A percentile compares a stretch with the other conserved stretches of the same genome.
phyloP scores from a whole-genome alignment of 2,113 vertebrate genomes.

The Caranx ignobilis region DNA sequence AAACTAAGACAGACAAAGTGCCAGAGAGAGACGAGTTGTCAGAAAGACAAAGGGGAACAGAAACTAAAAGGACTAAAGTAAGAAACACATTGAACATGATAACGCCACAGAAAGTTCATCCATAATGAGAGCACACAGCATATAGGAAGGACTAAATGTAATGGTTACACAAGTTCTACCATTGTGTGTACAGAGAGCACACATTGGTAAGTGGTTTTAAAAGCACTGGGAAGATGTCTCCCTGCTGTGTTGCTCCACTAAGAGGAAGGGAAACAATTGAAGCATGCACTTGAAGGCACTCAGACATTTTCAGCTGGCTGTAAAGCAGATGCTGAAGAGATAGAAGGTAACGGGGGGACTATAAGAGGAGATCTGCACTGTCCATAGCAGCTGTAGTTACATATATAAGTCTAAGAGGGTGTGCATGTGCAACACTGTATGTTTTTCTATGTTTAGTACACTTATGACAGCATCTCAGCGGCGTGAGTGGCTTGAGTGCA shows the following conservation, averaged over 20 bases:
- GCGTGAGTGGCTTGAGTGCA: conserved; percentile 2
- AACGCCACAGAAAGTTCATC: conserved; percentile 2
- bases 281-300: conserved; percentile 65
- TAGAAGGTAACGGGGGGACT: background rate
- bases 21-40: conserved; percentile 4
- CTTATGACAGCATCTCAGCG: background rate
- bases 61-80: conserved; percentile 4
- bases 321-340: conserved; percentile 32
- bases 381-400: conserved; percentile 28
- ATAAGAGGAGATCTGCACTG: background rate
- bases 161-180: conserved; percentile 31
- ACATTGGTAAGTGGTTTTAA: conserved; percentile 67
- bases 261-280: conserved; percentile 64
- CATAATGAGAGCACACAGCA: conserved; percentile 43
- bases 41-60: background rate
- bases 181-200: conserved; percentile 27
- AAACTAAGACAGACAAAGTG: conserved; percentile 1
- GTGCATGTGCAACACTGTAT: background rate
- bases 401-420: background rate
- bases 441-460: background rate
- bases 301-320: conserved; percentile 39
- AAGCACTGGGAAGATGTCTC: conserved; percentile 61
- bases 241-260: conserved; percentile 53
- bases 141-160: conserved; percentile 25
- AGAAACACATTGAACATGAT: background rate